Evolutionary conservation across 2,113 vertebrate species (phyloP).

Genomic region (Benitochromis conjunctus): DNA sequence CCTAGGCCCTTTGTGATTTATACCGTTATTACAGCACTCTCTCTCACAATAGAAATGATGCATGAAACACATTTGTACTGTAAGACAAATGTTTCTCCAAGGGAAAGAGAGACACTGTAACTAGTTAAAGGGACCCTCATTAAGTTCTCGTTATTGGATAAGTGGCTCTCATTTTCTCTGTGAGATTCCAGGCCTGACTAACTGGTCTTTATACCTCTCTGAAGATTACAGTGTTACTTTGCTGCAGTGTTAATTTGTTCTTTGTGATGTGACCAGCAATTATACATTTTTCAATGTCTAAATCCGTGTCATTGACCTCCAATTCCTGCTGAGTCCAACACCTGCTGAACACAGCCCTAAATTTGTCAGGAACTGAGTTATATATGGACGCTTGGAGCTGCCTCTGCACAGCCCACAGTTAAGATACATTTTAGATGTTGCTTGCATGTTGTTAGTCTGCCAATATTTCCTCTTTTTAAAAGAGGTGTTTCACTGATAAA

Average conservation of each 20-base stretch:
- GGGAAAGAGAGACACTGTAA: conserved; percentile 66
- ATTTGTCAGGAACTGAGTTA: conserved; percentile 65
- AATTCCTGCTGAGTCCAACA: conserved; percentile 68
- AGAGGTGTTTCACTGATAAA: background rate
- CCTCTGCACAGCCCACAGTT: conserved; percentile 67
- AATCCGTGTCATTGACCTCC: conserved; percentile 69
- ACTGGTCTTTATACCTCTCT: conserved; percentile 72
- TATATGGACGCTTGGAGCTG: conserved; percentile 56
- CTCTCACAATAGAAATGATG: conserved; percentile 74
- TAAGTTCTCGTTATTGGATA: conserved; percentile 78
- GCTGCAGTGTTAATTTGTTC: conserved; percentile 57
- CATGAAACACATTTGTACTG: conserved; percentile 76
- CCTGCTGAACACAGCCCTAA: conserved; percentile 64
- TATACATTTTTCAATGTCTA: conserved; percentile 62
- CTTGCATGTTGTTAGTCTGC: conserved; percentile 74
- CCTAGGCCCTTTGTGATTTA: conserved; percentile 71
- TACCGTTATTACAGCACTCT: conserved; percentile 70
- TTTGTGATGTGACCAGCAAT: conserved; percentile 48
- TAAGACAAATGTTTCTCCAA: conserved; percentile 75
- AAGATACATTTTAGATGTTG: conserved; percentile 82
- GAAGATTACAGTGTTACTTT: conserved; percentile 57
- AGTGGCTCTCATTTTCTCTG: conserved; percentile 76
- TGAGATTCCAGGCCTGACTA: conserved; percentile 70
- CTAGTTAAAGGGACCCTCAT: conserved; percentile 78
- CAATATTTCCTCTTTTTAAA: conserved; percentile 79